Base-by-base conservation (phyloP, 92 coral and sea anemone species). In the Epizoanthus illoricatus region DNA sequence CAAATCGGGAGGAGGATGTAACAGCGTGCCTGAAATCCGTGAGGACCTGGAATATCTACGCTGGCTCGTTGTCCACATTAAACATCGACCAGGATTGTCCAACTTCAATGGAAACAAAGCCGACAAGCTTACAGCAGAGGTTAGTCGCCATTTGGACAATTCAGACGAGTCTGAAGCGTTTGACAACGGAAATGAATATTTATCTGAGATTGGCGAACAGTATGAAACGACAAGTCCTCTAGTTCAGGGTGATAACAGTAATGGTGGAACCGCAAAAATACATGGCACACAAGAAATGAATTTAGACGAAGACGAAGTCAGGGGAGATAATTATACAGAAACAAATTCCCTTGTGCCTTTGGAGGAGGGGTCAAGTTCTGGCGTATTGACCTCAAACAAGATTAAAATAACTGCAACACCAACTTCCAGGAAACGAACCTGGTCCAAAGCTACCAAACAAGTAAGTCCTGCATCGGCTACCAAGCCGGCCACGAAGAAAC, bases 21-120 rank as follows among this genome's bases (percentile, higher is more conserved):
- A 49, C 5, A 56, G 33, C 10, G 71, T 65, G 66, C 41, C 72
- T 40, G 47, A 57, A 42, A 33, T 61, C 43, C 72, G 74, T 64
- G 74, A 66, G 36, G 71, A 64, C n/a, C 75, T 66, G 6, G 76
- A 71, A 36, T 71, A 71, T 71, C 24, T 71, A 36, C 47, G 78
- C 41, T 73, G 78, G 78, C 78, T 73, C 78, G 47, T 73, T 73
- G 78, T 73, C 62, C 78, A 73, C 63, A 73, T 73, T 73, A 73
- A 73, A 61, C 78, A 73, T 19, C 64, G 78, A 47, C 33, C 78
- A 45, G 64, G 63, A 19, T 23, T 73, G 78, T 54, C 41, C 54
- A 73, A 73, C 78, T 73, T 73, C 56, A 52, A 42, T 19, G 45
- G 61, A 73, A 73, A 73, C 41, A 23, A 73, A 73, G 43, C 45